Conservation (phyloP, 2,113 vertebrate species). For the Poeciliopsis retropinna region DNA sequence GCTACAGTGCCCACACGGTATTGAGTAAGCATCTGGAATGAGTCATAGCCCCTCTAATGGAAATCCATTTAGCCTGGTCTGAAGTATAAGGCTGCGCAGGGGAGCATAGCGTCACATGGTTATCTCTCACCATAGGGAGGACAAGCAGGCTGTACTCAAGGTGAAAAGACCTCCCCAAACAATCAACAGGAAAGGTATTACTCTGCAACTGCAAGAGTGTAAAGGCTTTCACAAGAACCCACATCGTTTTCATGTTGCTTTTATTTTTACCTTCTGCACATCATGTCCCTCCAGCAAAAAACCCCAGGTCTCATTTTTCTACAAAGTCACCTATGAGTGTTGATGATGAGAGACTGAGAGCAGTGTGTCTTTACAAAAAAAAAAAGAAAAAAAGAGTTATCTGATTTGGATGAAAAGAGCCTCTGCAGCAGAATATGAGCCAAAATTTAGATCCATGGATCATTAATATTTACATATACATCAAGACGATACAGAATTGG, state of each 20-base stretch:
- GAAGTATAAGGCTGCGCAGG: constrained; percentile 64
- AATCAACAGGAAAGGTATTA: constrained; percentile 20
- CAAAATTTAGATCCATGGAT: constrained; percentile 69
- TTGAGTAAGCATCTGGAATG: constrained; percentile 77
- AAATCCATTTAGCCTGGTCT: constrained; percentile 73
- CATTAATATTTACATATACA: constrained; percentile 78
- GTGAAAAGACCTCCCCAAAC: constrained; percentile 41
- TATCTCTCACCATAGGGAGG: constrained; percentile 54
- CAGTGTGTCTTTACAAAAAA: not conserved
- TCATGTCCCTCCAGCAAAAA: not conserved
- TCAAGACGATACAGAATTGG: constrained; percentile 60
- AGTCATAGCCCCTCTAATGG: constrained; percentile 76
- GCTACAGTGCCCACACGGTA: constrained; percentile 67
- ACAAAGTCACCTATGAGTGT: constrained; percentile 2
- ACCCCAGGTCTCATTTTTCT: not conserved
- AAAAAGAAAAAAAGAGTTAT: constrained; percentile 10
- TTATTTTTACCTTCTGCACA: not conserved
- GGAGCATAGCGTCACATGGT: constrained; percentile 62
- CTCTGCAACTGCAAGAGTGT: not conserved
- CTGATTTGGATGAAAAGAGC: constrained; percentile 45
- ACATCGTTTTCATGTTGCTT: constrained; percentile 2
- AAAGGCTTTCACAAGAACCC: constrained; percentile 6
- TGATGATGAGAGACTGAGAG: constrained; percentile 29
- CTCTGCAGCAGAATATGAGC: constrained; percentile 45
- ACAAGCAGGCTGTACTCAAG: constrained; percentile 38